Evolutionary conservation across 1,140 invertebrate species (phyloP).

Genomic region (Drosophila orosa): DNA sequence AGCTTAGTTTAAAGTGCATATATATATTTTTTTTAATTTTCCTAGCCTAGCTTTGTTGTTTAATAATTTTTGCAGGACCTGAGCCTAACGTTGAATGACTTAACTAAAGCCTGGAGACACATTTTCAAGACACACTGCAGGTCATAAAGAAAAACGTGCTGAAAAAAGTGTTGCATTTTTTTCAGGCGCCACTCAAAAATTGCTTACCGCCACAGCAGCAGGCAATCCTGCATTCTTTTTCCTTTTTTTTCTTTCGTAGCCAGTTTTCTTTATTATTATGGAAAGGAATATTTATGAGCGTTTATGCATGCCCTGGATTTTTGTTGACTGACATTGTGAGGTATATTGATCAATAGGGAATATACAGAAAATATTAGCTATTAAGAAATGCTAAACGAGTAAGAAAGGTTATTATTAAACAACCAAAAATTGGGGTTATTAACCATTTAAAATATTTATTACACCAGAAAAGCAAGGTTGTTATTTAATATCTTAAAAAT

Average conservation of each 20-base stretch:
- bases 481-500: not conserved
- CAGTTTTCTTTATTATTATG: slow-evolving; percentile 37
- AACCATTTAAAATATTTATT: not conserved
- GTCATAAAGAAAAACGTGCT: slow-evolving; percentile 17
- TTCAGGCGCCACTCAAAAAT: slow-evolving; percentile 47
- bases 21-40: not conserved
- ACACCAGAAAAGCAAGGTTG: accelerated
- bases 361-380: not conserved
- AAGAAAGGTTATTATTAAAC: not conserved
- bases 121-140: slow-evolving; percentile 9
- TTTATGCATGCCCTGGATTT: slow-evolving; percentile 25
- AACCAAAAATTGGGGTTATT: accelerated
- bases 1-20: not conserved
- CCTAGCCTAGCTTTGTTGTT: not conserved
- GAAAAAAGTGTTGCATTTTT: slow-evolving; percentile 37
- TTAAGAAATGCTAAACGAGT: not conserved
- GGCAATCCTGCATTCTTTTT: slow-evolving; percentile 5
- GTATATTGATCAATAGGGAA: not conserved
- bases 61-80: not conserved
- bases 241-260: not conserved
- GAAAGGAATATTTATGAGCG: slow-evolving; percentile 47
- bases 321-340: not conserved
- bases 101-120: slow-evolving; percentile 3
- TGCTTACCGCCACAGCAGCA: slow-evolving; percentile 25
- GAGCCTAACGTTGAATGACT: not conserved